Base-by-base conservation (phyloP, 1,140 invertebrate species). In the Bombus superbus region DNA sequence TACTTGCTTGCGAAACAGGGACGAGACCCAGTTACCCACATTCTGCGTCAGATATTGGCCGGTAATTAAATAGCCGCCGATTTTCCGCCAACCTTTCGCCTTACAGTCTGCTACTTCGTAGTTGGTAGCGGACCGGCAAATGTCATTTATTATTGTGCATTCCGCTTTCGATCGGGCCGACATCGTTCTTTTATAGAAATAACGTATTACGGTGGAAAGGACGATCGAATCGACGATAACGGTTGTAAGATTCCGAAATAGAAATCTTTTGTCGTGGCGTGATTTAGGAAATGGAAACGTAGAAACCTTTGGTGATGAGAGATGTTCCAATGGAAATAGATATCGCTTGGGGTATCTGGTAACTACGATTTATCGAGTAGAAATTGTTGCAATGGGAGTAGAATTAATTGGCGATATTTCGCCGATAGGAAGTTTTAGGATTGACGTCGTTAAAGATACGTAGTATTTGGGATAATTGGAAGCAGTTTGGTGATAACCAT, bases 21-120 rank as follows among this genome's bases (percentile, higher is more conserved):
- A 89, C 90, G 86, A 92, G 91, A 87, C 89, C 92, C 75, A 88
- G 83, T 93, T 93, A 93, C 92, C 92, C 86, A 93, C 90, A 92
- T 92, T 88, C 86, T 84, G 83, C 76, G 77, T 71, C 62, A 85
- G 85, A 86, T 91, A 91, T 91, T 66, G 68, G 25, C 57, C 77
- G 75, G 68, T 89, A 89, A 90, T 91, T 91, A 91, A 87, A 91
- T 81, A 91, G 88, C 79, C 74, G 81, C 47, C 88, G 57, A 87
- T 78, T 87, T 75, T 83, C 84, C 78, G 62, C 9, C 84, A 82
- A 80, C 79, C 79, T 81, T 82, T 86, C 47, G 62, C 64, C 77
- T 84, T 35, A 18, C 4, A 47, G 11, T 62, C 28, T 11, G 10
- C 28, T 62, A 62, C 59, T 28, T n/a, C 10, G 10, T 62, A n/a